phyloP scores from a whole-genome alignment of 2,113 vertebrate genomes.

The Collichthys lucidus region DNA sequence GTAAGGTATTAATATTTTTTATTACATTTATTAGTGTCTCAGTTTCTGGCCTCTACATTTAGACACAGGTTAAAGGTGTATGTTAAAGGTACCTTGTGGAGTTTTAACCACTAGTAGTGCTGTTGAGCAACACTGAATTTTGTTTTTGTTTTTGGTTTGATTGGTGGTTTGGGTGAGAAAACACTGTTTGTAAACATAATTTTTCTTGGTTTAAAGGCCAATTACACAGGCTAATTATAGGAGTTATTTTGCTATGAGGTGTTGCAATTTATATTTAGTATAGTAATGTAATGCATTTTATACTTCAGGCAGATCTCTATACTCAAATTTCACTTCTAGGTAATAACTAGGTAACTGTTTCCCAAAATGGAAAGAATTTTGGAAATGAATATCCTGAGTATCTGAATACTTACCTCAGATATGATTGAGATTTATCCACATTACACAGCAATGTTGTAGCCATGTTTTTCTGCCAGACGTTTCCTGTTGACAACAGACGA shows the following conservation, averaged over 20 bases:
- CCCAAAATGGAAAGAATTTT: neutral
- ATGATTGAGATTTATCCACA: neutral
- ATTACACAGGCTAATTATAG: neutral
- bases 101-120: neutral
- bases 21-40: neutral
- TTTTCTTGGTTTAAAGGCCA: neutral
- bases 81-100: neutral
- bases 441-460: constrained; percentile 30
- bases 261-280: neutral
- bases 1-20: neutral
- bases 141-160: no score
- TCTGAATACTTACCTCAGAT: constrained; percentile 25
- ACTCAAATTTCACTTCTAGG: neutral
- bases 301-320: no score
- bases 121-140: neutral
- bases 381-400: neutral
- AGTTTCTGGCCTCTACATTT: neutral
- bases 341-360: neutral
- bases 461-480: constrained; percentile 6
- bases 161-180: neutral
- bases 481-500: constrained; percentile 51
- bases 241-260: neutral
- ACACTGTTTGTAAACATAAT: neutral
- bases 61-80: neutral
- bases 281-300: neutral